These are phyloP conservation scores for Busseola fusca DNA, from an alignment of 2,888 invertebrate species.

Conservation along the genomic window DNA sequence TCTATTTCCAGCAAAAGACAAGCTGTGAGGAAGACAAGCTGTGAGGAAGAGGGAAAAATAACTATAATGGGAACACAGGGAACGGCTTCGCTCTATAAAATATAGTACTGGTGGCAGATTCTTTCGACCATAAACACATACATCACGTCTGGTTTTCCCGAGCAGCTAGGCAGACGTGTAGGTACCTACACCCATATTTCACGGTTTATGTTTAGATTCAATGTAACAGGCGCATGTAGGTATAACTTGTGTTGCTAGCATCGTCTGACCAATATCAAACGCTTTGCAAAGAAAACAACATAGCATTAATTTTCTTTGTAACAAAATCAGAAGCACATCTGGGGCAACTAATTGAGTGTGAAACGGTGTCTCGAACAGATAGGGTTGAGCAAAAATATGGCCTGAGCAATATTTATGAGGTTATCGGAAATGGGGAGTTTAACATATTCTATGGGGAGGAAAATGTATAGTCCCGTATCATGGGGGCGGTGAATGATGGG, in stretches of 20 bases:
- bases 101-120: neutral
- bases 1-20: neutral
- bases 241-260: neutral
- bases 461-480: conserved; percentile 41
- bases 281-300: conserved; percentile 1
- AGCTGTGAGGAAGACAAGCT: neutral
- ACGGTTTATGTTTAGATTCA: neutral
- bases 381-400: conserved; percentile 34
- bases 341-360: conserved; percentile 56
- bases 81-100: neutral
- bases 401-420: conserved; percentile 38
- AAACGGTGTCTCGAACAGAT: conserved; percentile 57
- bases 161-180: neutral
- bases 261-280: neutral
- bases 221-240: neutral
- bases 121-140: no score
- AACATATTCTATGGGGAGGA: conserved; percentile 50
- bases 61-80: neutral
- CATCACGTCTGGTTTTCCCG: neutral
- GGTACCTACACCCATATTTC: neutral
- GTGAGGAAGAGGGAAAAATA: neutral
- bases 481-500: conserved; percentile 32
- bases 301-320: conserved; percentile 4
- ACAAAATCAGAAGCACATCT: conserved; percentile 17
- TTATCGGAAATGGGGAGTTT: conserved; percentile 42